Conservation (phyloP, 2,797 vertebrate species). For the Tapirus indicus region DNA sequence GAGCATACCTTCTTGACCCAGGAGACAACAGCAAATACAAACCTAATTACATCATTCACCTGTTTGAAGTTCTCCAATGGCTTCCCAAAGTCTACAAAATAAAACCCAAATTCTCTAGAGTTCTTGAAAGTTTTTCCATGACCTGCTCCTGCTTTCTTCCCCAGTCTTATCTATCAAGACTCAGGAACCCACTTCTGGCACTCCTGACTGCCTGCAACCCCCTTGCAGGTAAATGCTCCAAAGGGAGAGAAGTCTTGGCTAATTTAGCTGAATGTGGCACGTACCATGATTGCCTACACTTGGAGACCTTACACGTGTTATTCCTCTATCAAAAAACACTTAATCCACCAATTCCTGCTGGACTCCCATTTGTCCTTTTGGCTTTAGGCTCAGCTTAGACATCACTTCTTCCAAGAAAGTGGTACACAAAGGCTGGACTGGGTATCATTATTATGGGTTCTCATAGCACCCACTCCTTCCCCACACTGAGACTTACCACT, state of each 20-base stretch:
- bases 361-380: neutral
- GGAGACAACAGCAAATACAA: neutral
- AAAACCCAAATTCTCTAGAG: neutral
- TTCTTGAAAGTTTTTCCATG: neutral
- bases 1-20: neutral
- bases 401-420: neutral
- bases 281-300: neutral
- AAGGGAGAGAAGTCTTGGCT: neutral
- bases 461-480: neutral
- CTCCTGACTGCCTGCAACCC: neutral
- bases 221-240: neutral
- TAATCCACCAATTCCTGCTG: neutral
- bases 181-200: neutral
- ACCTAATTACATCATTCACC: neutral
- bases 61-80: neutral
- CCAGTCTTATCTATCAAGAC: neutral
- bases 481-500: neutral
- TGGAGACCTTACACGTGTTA: neutral
- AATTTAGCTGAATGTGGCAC: neutral
- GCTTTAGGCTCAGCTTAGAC: neutral
- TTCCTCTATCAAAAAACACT: neutral
- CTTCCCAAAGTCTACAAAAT: neutral
- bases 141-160: neutral
- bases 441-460: neutral
- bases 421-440: neutral